Conservation (phyloP, 2,888 invertebrate genomes). For the Tortrix viridana region DNA sequence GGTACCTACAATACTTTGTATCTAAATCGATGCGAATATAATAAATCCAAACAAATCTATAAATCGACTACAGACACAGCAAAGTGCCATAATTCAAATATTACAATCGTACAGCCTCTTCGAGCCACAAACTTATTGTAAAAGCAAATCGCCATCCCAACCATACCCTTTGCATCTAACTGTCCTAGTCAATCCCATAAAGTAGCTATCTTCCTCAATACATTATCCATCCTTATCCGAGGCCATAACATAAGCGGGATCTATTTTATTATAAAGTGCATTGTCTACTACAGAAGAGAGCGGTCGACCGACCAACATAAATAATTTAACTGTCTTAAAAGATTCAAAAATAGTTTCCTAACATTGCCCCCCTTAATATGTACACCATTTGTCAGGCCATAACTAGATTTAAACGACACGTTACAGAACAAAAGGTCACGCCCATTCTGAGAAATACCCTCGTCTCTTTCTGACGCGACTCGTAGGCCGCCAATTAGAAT, state of each 20-base stretch:
- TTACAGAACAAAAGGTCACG: conserved; percentile 70
- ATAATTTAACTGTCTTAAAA: conserved; percentile 85
- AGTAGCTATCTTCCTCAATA: conserved; percentile 79
- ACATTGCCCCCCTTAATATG: conserved; percentile 83
- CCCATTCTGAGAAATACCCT: conserved; percentile 59
- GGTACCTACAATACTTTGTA: too few relatives aligned
- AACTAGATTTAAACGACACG: conserved; percentile 82
- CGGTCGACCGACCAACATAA: conserved; percentile 78
- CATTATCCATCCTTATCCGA: conserved; percentile 80
- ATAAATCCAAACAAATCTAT: background rate
- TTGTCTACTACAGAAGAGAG: conserved; percentile 77
- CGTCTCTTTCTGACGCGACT: conserved; percentile 52
- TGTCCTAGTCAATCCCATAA: conserved; percentile 78
- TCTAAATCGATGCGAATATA: background rate
- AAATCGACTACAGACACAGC: conserved; percentile 13
- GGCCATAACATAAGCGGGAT: conserved; percentile 77
- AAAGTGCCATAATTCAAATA: conserved; percentile 47
- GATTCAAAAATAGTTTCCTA: conserved; percentile 85
- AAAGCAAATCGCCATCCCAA: conserved; percentile 63
- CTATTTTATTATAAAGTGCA: conserved; percentile 84
- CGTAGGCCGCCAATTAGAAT: conserved; percentile 28
- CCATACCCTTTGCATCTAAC: conserved; percentile 76
- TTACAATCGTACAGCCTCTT: conserved; percentile 48
- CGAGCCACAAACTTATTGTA: conserved; percentile 60
- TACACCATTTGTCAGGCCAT: conserved; percentile 84